Conservation (phyloP, 2,113 vertebrate genomes). For the Cebus imitator region DNA sequence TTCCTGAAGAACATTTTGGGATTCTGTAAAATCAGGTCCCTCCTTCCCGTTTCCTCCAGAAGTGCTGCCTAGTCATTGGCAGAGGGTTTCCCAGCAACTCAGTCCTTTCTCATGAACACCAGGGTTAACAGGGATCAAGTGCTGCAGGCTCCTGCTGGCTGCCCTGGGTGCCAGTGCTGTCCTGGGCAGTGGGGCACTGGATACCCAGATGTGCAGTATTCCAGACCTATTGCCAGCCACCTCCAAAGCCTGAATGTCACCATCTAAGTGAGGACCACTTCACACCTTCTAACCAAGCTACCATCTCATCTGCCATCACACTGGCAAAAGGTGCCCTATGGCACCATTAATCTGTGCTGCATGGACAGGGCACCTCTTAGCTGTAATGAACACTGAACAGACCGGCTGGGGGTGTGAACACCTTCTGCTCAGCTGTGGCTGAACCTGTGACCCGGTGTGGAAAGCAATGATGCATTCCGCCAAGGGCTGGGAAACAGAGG, state of each 20-base stretch:
- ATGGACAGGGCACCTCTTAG: neutral
- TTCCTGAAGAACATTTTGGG: neutral
- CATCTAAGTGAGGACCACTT: neutral
- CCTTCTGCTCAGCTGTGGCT: neutral
- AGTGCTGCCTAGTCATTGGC: neutral
- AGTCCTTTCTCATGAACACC: neutral
- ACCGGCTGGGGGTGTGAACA: too few species aligned
- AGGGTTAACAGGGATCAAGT: neutral
- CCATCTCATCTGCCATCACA: neutral
- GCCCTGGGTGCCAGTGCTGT: too few species aligned
- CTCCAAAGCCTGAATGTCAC: neutral
- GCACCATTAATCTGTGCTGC: neutral
- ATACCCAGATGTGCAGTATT: neutral
- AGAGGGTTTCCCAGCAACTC: neutral
- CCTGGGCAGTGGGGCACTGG: neutral
- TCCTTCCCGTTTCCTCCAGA: neutral
- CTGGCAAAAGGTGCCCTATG: neutral
- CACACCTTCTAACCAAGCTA: neutral
- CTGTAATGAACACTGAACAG: too few species aligned
- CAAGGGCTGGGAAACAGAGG: too few species aligned
- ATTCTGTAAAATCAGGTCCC: neutral
- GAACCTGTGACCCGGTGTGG: neutral
- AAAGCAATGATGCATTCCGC: neutral
- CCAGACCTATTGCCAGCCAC: neutral
- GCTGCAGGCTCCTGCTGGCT: neutral